These are phyloP conservation scores for Tachystola acroxantha DNA, from an alignment of 2,888 invertebrate species.

Conservation along the genomic window DNA sequence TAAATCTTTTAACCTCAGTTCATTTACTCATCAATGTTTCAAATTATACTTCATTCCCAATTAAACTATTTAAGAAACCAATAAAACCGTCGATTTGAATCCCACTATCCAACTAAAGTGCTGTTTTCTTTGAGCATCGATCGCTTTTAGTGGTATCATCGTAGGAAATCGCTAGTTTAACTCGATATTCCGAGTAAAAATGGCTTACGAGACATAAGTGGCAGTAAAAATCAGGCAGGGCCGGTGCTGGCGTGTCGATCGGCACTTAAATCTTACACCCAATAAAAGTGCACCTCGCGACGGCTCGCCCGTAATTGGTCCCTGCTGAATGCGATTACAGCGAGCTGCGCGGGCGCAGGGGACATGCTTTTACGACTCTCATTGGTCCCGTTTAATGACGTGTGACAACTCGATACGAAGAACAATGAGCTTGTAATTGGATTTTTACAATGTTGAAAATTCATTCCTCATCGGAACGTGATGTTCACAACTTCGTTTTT, in stretches of 20 bases:
- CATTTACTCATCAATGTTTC: too few relatives aligned
- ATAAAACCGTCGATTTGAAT: neutral
- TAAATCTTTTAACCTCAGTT: too few relatives aligned
- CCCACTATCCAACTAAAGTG: neutral
- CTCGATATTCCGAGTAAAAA: conserved; percentile 8
- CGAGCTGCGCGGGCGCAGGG: conserved; percentile 29
- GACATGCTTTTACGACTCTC: conserved; percentile 67
- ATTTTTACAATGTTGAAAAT: conserved; percentile 57
- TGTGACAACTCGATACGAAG: conserved; percentile 58
- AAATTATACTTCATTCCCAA: too few relatives aligned
- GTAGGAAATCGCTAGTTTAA: conserved; percentile 11
- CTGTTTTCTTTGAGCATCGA: conserved; percentile 2
- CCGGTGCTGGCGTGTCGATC: conserved; percentile 61
- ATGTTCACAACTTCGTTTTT: neutral
- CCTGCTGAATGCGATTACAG: conserved; percentile 54
- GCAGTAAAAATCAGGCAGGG: conserved; percentile 64
- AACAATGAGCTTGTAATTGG: conserved; percentile 68
- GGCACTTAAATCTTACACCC: conserved; percentile 76
- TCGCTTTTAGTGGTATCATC: conserved; percentile 4
- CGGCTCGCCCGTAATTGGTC: conserved; percentile 66
- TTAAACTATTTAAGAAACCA: neutral
- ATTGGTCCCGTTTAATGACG: conserved; percentile 71
- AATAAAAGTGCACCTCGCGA: conserved; percentile 69
- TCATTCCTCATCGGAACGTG: conserved; percentile 5
- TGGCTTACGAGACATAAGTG: conserved; percentile 41